A percentile compares a stretch with the other conserved stretches of the same genome.
Evolutionary conservation across 2,888 invertebrate genomes (phyloP).

Genomic region (Pristionchus japonicus): DNA sequence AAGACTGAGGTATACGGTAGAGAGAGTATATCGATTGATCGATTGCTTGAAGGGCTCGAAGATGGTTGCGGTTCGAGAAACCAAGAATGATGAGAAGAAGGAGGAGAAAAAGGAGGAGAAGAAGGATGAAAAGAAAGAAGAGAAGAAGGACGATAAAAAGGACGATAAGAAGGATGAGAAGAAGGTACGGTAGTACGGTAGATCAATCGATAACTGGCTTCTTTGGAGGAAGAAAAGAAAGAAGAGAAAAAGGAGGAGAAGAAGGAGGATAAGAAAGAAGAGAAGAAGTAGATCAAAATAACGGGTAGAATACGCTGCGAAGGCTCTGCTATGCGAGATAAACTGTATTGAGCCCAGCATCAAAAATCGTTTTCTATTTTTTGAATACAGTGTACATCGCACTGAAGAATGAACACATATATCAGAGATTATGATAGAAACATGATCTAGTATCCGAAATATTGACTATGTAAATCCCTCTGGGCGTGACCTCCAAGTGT

Average conservation of each 20-base stretch:
- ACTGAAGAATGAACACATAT: too few species aligned
- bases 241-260: background rate
- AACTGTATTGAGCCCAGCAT: constrained; percentile 9
- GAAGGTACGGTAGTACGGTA: too few species aligned
- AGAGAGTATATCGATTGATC: background rate
- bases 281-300: constrained; percentile 7
- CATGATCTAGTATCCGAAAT: too few species aligned
- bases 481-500: background rate
- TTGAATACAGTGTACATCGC: too few species aligned
- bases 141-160: too few species aligned
- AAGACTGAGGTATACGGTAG: constrained; percentile 31
- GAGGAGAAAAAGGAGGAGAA: constrained; percentile 2
- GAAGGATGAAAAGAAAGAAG: too few species aligned
- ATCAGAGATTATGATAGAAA: too few species aligned
- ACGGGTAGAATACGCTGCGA: background rate
- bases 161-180: too few species aligned
- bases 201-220: background rate
- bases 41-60: background rate
- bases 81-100: constrained; percentile 33
- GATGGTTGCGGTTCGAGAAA: constrained; percentile 46
- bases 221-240: background rate
- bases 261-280: constrained; percentile 17
- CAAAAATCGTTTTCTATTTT: background rate
- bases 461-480: background rate
- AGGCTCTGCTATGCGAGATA: background rate